Conservation (phyloP, 2,888 invertebrate genomes). For the Dynastes tityus region DNA sequence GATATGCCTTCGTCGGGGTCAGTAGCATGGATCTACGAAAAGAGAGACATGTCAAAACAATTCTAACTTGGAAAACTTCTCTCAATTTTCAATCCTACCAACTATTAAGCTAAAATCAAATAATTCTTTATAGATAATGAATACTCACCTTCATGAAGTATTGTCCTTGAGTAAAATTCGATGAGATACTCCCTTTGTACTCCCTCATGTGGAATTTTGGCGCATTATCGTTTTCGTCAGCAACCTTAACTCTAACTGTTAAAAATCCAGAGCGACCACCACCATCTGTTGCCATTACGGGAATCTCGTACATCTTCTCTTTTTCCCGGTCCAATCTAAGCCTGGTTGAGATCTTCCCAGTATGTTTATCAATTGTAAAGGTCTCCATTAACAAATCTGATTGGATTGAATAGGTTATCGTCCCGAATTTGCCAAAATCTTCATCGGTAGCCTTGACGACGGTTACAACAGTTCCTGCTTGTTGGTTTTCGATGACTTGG, state of each 20-base stretch:
- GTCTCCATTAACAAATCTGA: constrained; percentile 82
- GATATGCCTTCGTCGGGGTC: constrained; percentile 86
- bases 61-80: no score
- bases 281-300: constrained; percentile 87
- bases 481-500: constrained; percentile 85
- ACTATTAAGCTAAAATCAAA: no score
- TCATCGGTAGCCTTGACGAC: constrained; percentile 84
- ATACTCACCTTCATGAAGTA: constrained; percentile 75
- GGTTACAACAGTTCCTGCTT: constrained; percentile 83
- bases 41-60: neutral
- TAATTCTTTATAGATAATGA: neutral
- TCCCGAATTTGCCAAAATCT: constrained; percentile 85
- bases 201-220: constrained; percentile 84
- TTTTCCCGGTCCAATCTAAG: constrained; percentile 82
- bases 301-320: constrained; percentile 81
- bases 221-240: constrained; percentile 88
- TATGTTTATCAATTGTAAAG: constrained; percentile 81
- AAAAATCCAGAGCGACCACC: constrained; percentile 86
- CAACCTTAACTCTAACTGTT: constrained; percentile 84
- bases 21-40: constrained; percentile 72
- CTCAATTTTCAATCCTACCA: neutral
- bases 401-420: constrained; percentile 84
- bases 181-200: constrained; percentile 83
- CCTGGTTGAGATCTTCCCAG: constrained; percentile 80
- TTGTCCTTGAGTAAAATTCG: constrained; percentile 74